Conservation (phyloP, 2,797 vertebrate species). For the Somateria mollissima region DNA sequence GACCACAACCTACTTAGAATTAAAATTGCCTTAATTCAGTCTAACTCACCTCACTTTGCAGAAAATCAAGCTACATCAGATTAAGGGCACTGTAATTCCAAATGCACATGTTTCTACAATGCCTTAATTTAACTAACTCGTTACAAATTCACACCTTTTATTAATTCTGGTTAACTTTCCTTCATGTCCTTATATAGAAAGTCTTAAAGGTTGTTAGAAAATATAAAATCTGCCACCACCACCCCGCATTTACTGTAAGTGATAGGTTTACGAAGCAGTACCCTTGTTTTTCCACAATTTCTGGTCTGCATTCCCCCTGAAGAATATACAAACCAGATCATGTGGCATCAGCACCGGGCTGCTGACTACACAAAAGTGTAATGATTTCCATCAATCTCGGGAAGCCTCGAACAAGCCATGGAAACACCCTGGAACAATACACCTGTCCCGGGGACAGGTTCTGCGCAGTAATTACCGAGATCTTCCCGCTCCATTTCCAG, state of each 20-base stretch:
- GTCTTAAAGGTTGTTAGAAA: neutral
- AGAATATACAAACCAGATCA: neutral
- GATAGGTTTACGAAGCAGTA: neutral
- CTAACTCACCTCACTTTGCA: neutral
- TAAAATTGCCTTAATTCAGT: no score
- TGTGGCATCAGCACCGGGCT: neutral
- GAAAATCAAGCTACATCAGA: neutral
- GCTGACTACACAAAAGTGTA: constrained; percentile 24
- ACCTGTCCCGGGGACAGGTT: constrained; percentile 54
- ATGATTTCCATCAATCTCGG: constrained; percentile 66
- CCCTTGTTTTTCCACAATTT: neutral
- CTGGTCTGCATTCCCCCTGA: neutral
- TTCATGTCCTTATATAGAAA: rapidly evolving
- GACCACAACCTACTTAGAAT: rapidly evolving
- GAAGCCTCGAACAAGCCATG: neutral
- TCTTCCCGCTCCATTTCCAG: constrained; percentile 13
- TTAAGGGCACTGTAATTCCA: neutral
- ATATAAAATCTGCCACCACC: rapidly evolving
- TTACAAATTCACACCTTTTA: neutral
- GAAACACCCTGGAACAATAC: neutral
- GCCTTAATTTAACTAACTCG: neutral
- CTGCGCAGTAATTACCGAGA: constrained; percentile 19
- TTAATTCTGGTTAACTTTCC: neutral
- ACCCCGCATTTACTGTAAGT: neutral
- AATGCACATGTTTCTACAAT: rapidly evolving